Percentiles rank a stretch among this genome's conserved stretches.
Conservation (phyloP, 2,113 vertebrate species). For the Heloderma charlesbogerti region DNA sequence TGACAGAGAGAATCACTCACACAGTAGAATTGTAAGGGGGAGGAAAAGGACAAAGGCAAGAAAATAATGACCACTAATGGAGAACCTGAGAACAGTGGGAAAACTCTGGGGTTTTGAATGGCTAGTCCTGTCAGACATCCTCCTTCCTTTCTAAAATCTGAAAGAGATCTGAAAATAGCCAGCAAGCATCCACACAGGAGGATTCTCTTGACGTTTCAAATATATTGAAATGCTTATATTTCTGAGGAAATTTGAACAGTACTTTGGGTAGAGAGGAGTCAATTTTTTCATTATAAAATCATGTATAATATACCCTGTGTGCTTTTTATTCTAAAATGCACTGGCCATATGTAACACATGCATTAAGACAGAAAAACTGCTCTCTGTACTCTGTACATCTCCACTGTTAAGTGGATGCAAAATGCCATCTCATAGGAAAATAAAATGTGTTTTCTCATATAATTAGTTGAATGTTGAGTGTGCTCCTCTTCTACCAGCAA, state of each 20-base stretch:
- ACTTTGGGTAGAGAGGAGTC: neutral
- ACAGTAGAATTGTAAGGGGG: constrained; percentile 76
- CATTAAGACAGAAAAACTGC: neutral
- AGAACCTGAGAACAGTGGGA: constrained; percentile 55
- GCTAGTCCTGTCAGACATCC: constrained; percentile 38
- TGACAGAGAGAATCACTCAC: constrained; percentile 87
- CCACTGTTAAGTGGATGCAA: neutral
- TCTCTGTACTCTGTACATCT: neutral
- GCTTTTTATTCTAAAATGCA: constrained; percentile 1
- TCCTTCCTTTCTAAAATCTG: constrained; percentile 53
- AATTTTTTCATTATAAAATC: constrained; percentile 4
- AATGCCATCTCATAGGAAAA: neutral
- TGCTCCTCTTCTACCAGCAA: neutral
- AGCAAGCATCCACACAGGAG: constrained; percentile 49
- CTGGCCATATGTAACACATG: neutral
- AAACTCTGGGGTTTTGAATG: constrained; percentile 59
- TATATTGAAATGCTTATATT: neutral
- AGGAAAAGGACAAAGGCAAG: constrained; percentile 73
- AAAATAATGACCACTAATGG: constrained; percentile 78
- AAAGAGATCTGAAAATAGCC: constrained; percentile 61
- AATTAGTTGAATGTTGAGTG: neutral
- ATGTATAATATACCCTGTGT: neutral
- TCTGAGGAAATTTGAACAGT: neutral
- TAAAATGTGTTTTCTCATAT: neutral
- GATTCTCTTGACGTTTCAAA: constrained; percentile 34